These are phyloP conservation scores for Channa striata DNA, from an alignment of 2,797 vertebrate species.

Conservation along the genomic window DNA sequence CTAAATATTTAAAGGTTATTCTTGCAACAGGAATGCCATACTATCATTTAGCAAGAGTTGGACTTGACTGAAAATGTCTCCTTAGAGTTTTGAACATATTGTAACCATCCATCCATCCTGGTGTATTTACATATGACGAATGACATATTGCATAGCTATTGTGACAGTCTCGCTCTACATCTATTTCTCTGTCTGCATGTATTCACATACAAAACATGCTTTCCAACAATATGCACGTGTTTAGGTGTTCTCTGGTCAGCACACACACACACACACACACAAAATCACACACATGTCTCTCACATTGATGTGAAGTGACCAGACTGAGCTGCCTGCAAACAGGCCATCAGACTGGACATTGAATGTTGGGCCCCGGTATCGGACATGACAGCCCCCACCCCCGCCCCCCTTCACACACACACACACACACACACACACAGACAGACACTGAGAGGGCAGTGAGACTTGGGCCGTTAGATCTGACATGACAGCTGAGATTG, in stretches of 20 bases:
- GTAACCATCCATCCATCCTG: slow-evolving; percentile 2
- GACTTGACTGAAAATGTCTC: slow-evolving; percentile 20
- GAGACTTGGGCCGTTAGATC: slow-evolving; percentile 77
- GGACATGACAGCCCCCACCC: slow-evolving; percentile 84
- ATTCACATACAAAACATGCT: slow-evolving; percentile 50
- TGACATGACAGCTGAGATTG: slow-evolving; percentile 86
- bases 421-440: slow-evolving; percentile 36
- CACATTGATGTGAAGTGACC: slow-evolving; percentile 88
- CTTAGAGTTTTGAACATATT: slow-evolving; percentile 1
- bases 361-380: slow-evolving; percentile 79
- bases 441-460: slow-evolving; percentile 50
- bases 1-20: not conserved
- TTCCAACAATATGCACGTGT: slow-evolving; percentile 47
- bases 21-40: slow-evolving; percentile 5
- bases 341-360: slow-evolving; percentile 86
- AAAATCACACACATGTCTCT: slow-evolving; percentile 62
- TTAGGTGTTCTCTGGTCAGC: slow-evolving; percentile 47
- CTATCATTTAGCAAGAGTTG: slow-evolving; percentile 4
- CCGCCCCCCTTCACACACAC: slow-evolving; percentile 21
- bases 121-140: slow-evolving; percentile 13
- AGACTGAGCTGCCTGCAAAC: slow-evolving; percentile 86
- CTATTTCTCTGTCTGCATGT: slow-evolving; percentile 35
- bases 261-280: slow-evolving; percentile 28
- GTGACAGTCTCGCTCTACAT: slow-evolving; percentile 58
- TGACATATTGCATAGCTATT: slow-evolving; percentile 59